Evolutionary conservation across 1,140 invertebrate genomes (phyloP).

Genomic region (Pseudomyrmex cubaensis): DNA sequence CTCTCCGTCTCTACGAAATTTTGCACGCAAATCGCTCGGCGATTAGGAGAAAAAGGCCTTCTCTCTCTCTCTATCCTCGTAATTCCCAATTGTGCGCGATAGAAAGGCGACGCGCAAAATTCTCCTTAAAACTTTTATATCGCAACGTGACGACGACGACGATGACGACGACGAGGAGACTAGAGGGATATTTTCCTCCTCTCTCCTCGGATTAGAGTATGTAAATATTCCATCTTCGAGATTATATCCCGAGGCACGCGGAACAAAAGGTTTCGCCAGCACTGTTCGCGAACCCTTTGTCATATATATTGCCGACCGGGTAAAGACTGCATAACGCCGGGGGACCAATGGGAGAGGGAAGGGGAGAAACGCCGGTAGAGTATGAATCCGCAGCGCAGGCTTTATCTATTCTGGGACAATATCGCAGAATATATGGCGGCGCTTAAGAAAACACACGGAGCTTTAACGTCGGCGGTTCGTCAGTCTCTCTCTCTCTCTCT

Average conservation of each 20-base stretch:
- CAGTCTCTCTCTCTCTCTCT: not conserved
- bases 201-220: not conserved
- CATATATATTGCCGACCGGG: not conserved
- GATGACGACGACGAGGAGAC: too few species aligned
- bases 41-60: not conserved
- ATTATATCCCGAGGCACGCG: conserved; percentile 40
- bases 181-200: too few species aligned
- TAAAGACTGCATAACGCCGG: conserved; percentile 35
- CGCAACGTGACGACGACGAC: too few species aligned
- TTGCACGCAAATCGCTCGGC: too few species aligned
- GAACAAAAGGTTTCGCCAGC: conserved; percentile 15
- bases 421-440: conserved; percentile 49
- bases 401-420: conserved; percentile 61
- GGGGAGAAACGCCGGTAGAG: conserved; percentile 12
- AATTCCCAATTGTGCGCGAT: not conserved
- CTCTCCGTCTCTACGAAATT: too few species aligned
- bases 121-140: not conserved
- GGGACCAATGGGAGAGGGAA: conserved; percentile 23
- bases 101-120: not conserved
- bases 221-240: conserved; percentile 60
- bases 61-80: not conserved
- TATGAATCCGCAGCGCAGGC: conserved; percentile 42
- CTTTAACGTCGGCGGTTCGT: conserved; percentile 52
- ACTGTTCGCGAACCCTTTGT: not conserved
- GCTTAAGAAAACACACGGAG: conserved; percentile 52